Percentiles rank a stretch among this genome's conserved stretches.
Conservation (phyloP, 2,113 vertebrate genomes). For the Lagopus leucura region DNA sequence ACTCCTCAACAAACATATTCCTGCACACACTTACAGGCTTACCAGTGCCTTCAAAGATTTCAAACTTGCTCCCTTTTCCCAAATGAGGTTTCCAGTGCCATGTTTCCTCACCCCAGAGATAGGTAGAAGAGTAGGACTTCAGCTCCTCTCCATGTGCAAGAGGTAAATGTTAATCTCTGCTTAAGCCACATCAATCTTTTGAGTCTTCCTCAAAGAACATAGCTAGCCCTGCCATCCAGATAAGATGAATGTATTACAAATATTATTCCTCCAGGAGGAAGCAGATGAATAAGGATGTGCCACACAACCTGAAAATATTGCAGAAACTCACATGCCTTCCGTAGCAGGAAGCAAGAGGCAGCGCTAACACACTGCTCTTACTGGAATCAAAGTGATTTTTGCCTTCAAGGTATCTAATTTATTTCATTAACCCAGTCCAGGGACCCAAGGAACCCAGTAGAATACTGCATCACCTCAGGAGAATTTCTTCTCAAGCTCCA, state of each 20-base stretch:
- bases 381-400: background rate
- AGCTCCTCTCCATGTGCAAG: background rate
- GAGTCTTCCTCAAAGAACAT: fast-evolving
- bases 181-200: background rate
- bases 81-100: background rate
- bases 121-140: background rate
- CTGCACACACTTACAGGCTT: background rate
- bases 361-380: background rate
- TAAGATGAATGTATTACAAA: background rate
- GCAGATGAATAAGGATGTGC: background rate
- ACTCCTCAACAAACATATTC: background rate
- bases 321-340: background rate
- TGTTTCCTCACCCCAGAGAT: background rate
- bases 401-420: background rate
- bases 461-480: background rate
- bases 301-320: background rate
- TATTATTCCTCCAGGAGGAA: background rate
- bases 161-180: background rate
- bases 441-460: background rate
- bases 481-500: background rate
- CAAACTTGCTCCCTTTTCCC: background rate
- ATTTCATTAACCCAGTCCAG: background rate
- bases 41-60: background rate
- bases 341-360: background rate
- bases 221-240: background rate